Conservation (phyloP, 2,797 vertebrate species). For the Hydrocynus forskahlii region DNA sequence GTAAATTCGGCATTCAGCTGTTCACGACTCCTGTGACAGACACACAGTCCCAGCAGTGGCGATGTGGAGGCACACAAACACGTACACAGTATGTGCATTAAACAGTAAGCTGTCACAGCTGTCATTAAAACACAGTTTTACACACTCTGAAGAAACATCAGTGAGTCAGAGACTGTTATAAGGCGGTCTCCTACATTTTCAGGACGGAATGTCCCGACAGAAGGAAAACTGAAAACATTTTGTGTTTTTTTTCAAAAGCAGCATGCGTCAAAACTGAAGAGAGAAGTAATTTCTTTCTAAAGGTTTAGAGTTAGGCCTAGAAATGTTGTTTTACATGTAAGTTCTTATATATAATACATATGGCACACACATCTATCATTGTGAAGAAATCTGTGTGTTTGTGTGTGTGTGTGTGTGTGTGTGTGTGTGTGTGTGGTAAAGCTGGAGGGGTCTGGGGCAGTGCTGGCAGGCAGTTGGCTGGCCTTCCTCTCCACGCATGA, state of each 20-base stretch:
- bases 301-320: not conserved
- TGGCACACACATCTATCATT: too few relatives aligned
- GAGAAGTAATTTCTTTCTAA: not conserved
- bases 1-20: constrained; percentile 46
- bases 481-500: constrained; percentile 66
- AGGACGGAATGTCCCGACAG: not conserved
- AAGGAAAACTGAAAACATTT: too few relatives aligned
- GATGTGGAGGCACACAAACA: not conserved
- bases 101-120: constrained; percentile 45
- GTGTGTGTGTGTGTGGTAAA: constrained; percentile 27
- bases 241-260: not conserved
- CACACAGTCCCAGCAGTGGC: constrained; percentile 17
- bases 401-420: not conserved
- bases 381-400: not conserved
- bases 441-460: constrained; percentile 64
- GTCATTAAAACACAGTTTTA: constrained; percentile 53
- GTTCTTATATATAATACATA: not conserved
- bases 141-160: constrained; percentile 44
- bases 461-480: constrained; percentile 68
- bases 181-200: not conserved
- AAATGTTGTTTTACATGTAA: not conserved
- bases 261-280: not conserved
- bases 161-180: constrained; percentile 25
- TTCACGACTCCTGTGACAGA: constrained; percentile 26
- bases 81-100: constrained; percentile 35